Percentiles rank a stretch among this genome's conserved stretches.
Evolutionary conservation across 2,888 invertebrate genomes (phyloP).

Genomic region (Dromius quadrimaculatus): DNA sequence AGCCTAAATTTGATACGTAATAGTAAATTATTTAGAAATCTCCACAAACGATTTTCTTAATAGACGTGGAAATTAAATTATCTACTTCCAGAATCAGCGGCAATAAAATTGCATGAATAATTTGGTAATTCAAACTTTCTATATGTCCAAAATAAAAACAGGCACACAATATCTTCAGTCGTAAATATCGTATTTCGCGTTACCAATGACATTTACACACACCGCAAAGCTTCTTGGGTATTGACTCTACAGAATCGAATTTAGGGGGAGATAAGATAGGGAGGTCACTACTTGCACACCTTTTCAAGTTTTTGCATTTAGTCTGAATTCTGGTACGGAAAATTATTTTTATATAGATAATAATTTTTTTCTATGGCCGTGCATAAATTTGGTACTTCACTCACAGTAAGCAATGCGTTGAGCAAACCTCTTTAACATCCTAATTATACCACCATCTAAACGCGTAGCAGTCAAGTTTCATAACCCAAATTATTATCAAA

Average conservation of each 20-base stretch:
- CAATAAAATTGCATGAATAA: constrained; percentile 40
- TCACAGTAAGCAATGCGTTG: too few species aligned
- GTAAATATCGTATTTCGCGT: constrained; percentile 44
- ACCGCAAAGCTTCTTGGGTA: constrained; percentile 34
- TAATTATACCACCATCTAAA: too few species aligned
- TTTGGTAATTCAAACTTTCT: constrained; percentile 47
- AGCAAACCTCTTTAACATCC: too few species aligned
- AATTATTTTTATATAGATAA: too few species aligned
- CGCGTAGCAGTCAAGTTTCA: too few species aligned
- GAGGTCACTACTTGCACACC: not conserved
- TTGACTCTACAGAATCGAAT: constrained; percentile 19
- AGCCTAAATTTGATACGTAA: not conserved
- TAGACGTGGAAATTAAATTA: constrained; percentile 44
- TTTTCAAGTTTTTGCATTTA: too few species aligned
- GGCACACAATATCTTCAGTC: constrained; percentile 39
- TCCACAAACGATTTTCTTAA: constrained; percentile 26
- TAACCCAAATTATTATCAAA: too few species aligned
- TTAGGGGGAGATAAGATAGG: constrained; percentile 26
- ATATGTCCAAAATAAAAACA: constrained; percentile 45
- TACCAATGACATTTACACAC: constrained; percentile 40
- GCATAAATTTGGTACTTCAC: too few species aligned
- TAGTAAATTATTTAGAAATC: constrained; percentile 20
- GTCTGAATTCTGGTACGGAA: too few species aligned
- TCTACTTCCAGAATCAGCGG: constrained; percentile 41
- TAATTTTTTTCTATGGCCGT: too few species aligned